Conservation (phyloP, 37 sponge, comb jelly and placozoan genomes). For the Chondrilla cf. caribensis region DNA sequence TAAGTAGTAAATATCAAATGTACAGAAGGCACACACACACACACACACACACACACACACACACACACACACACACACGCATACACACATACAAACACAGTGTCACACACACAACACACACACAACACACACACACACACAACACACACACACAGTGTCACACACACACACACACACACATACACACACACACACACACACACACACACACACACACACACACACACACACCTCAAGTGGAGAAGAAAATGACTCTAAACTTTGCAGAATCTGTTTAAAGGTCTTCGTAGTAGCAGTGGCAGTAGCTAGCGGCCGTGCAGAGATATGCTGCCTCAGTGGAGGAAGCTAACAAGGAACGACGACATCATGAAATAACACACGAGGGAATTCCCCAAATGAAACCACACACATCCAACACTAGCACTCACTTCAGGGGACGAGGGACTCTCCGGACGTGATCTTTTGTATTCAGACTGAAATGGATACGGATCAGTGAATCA, state of each 20-base stretch:
- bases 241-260: conserved; percentile 44
- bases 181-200: not conserved
- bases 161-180: not conserved
- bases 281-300: conserved; percentile 40
- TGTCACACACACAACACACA: too few relatives aligned
- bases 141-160: not conserved
- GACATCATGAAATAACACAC: not conserved
- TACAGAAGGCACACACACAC: too few relatives aligned
- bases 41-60: too few relatives aligned
- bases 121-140: too few relatives aligned
- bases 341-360: not conserved
- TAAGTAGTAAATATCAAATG: not conserved
- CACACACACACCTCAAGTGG: conserved; percentile 36
- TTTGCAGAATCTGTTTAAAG: conserved; percentile 47
- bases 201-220: not conserved
- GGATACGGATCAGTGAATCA: too few relatives aligned
- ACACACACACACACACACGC: too few relatives aligned
- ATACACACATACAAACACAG: too few relatives aligned
- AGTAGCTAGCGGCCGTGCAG: not conserved
- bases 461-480: not conserved
- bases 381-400: not conserved
- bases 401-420: not conserved
- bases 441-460: conserved; percentile 4
- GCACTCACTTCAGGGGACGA: conserved; percentile 6
- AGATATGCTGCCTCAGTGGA: conserved; percentile 1